These are phyloP conservation scores for Falcaria lacertinaria DNA, from an alignment of 2,888 invertebrate genomes.

Conservation along the genomic window DNA sequence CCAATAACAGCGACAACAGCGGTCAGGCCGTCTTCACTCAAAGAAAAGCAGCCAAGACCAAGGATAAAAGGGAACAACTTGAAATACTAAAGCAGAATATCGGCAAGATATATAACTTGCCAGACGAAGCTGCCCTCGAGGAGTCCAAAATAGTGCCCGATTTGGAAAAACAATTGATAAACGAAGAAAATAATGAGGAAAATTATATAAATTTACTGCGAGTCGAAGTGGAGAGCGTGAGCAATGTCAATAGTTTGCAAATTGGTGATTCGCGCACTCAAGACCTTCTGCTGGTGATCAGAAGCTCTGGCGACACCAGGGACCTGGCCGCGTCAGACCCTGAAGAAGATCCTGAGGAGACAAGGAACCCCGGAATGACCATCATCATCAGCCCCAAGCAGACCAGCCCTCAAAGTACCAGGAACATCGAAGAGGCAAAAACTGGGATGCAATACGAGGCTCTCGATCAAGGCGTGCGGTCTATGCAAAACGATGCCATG, in stretches of 20 bases:
- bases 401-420: slow-evolving; percentile 2
- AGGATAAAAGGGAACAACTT: slow-evolving; percentile 32
- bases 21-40: not conserved
- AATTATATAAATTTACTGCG: slow-evolving; percentile 29
- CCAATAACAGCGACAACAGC: not conserved
- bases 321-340: slow-evolving; percentile 16
- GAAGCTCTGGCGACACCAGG: slow-evolving; percentile 35
- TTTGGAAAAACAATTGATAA: not conserved
- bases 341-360: no score
- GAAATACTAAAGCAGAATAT: slow-evolving; percentile 43
- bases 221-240: slow-evolving; percentile 44
- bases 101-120: slow-evolving; percentile 36
- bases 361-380: slow-evolving; percentile 37
- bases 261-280: slow-evolving; percentile 22
- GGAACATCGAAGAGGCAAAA: not conserved
- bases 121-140: slow-evolving; percentile 13
- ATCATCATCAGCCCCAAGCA: slow-evolving; percentile 48
- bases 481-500: slow-evolving; percentile 38
- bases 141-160: slow-evolving; percentile 2
- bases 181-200: slow-evolving; percentile 9
- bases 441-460: slow-evolving; percentile 12
- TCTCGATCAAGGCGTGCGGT: slow-evolving; percentile 24
- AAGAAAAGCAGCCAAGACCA: slow-evolving; percentile 11
- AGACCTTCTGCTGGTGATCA: slow-evolving; percentile 38
- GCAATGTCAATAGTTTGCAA: slow-evolving; percentile 28